Evolutionary conservation across 1,140 invertebrate genomes (phyloP).

Genomic region (Periplaneta americana): DNA sequence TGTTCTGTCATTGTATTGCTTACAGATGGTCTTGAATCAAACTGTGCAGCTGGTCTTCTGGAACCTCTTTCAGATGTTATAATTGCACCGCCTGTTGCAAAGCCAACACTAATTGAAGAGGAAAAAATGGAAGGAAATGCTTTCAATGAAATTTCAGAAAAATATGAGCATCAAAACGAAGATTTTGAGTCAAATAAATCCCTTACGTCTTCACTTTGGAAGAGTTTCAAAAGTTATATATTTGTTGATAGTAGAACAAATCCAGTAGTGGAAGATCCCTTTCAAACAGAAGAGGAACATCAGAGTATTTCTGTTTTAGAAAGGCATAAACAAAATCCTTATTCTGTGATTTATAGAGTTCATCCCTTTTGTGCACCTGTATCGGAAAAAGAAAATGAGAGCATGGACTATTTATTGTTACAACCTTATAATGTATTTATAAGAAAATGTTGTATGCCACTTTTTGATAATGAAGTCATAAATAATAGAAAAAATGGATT

Average conservation of each 20-base stretch:
- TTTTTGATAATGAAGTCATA: background rate
- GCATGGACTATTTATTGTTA: background rate
- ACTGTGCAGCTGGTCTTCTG: conserved; percentile 1
- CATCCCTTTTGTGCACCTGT: background rate
- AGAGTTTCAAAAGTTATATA: background rate
- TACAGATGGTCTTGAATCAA: conserved; percentile 8
- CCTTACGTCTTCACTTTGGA: background rate
- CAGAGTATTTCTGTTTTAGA: background rate
- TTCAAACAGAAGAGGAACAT: background rate
- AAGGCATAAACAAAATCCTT: background rate
- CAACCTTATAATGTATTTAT: conserved; percentile 14
- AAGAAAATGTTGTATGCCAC: background rate
- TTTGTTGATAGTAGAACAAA: background rate
- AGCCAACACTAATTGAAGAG: background rate
- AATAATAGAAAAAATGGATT: background rate
- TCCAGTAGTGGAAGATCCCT: background rate
- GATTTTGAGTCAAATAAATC: background rate
- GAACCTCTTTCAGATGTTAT: conserved; percentile 6
- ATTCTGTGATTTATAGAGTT: background rate
- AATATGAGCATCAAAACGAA: background rate
- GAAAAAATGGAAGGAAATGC: background rate
- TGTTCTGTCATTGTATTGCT: background rate
- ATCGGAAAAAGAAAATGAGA: background rate
- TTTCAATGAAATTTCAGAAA: background rate
- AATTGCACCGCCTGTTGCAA: background rate